phyloP scores from a whole-genome alignment of 2,113 vertebrate genomes.

The Macrotus californicus region DNA sequence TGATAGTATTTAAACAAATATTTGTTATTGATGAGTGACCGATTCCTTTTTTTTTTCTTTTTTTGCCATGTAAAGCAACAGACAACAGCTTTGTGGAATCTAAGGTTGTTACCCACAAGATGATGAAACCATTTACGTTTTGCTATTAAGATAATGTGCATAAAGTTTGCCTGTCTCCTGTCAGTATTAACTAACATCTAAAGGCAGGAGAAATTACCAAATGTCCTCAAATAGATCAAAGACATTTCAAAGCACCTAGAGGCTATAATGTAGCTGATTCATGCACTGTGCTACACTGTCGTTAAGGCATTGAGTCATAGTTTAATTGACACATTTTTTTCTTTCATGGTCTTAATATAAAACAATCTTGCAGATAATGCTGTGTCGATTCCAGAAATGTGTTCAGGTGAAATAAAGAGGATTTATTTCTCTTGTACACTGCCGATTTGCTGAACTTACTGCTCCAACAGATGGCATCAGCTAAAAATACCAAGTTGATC shows the following conservation, averaged over 20 bases:
- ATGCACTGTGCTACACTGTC: not conserved
- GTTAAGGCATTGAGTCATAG: conserved; percentile 13
- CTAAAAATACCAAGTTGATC: conserved; percentile 22
- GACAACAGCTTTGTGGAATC: not conserved
- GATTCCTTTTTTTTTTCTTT: not conserved
- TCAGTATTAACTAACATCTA: not conserved
- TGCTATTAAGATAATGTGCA: not conserved
- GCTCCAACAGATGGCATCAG: conserved; percentile 2
- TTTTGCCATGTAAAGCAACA: not conserved
- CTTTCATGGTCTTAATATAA: conserved; percentile 5
- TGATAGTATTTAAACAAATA: not conserved
- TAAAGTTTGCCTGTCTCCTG: not conserved
- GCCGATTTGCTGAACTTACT: not conserved
- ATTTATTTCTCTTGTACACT: not conserved
- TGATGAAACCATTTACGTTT: not conserved
- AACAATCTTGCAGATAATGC: not conserved
- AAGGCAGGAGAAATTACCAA: not conserved
- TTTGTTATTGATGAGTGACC: not conserved
- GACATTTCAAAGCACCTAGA: not conserved
- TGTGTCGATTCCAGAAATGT: not conserved
- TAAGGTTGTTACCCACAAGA: not conserved
- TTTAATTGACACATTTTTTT: conserved; percentile 46
- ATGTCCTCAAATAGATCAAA: not conserved
- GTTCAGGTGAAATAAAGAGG: conserved; percentile 9
- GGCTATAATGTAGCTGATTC: not conserved